Evolutionary conservation across 2,888 invertebrate genomes (phyloP).

Genomic region (Caenorhabditis sp.): DNA sequence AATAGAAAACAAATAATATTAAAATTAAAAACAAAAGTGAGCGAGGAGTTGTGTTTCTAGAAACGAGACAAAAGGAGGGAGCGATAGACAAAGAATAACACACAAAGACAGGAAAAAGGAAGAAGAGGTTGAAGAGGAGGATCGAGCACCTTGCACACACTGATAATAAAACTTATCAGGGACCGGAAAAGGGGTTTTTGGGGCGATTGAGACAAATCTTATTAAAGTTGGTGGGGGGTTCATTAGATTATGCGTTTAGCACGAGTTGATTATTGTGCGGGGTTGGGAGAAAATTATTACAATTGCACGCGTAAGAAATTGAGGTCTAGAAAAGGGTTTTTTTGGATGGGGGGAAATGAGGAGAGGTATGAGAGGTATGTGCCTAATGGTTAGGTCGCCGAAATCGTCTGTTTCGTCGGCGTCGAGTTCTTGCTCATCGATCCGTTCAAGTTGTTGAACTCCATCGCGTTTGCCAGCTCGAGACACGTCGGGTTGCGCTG

Average conservation of each 20-base stretch:
- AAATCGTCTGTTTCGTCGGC: constrained; percentile 31
- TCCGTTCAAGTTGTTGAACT: constrained; percentile 15
- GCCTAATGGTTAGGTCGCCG: constrained; percentile 4
- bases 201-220: background rate
- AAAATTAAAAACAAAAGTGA: constrained; percentile 2
- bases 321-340: constrained; percentile 16
- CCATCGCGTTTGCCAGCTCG: constrained; percentile 20
- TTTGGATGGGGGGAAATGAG: background rate
- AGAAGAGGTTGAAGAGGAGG: background rate
- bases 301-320: constrained; percentile 42
- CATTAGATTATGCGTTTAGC: background rate
- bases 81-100: constrained; percentile 31
- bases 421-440: constrained; percentile 15
- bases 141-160: background rate
- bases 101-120: constrained; percentile 36
- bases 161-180: constrained; percentile 48
- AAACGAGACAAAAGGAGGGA: background rate
- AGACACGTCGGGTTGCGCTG: constrained; percentile 46
- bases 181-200: background rate
- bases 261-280: no score
- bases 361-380: background rate
- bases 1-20: constrained; percentile 20
- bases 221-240: background rate
- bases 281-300: constrained; percentile 16
- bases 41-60: background rate